Evolutionary conservation across 2,113 vertebrate species (phyloP), one percentile per base, ranked within the genome.

Genomic region (Ageneiosus marmoratus): DNA sequence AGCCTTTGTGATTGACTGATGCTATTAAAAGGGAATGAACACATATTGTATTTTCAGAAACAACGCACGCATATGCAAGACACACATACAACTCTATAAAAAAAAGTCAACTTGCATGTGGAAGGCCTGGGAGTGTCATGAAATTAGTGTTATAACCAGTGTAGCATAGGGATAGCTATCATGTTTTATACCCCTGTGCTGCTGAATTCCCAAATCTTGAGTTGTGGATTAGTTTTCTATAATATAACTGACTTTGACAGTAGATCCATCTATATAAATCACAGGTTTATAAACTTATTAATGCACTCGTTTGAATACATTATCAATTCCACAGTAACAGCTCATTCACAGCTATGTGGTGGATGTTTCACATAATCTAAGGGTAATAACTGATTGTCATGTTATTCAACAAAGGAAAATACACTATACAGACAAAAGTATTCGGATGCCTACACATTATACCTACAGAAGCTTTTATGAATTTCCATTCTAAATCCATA

Each of bases 1-100:
- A 89, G 55, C 60, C 76, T 88, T 80, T 86, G 65, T 87, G 89
- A 92, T 89, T 86, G 85, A 76, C 81, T 85, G 85, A 90, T 89
- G 83, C 83, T 88, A 88, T 89, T 88, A 78, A 84, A 48, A 24
- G 83, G 84, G 77, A 74, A 37, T 46, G 56, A 84, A 79, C 44
- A 73, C 50, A 60, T 50, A 50, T 86, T 51, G 44, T 29, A 37
- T 80, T 75, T 32, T 81, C 18, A 84, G 75, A 63, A 44, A 48
- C 60, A 60, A 67, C 86, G 69, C 74, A 56, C 51, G 83, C 58
- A 82, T 58, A 8, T 32, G 70, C 79, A 79, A 44, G 83, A 77
- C 32, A 78, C 79, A 85, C 77, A 75, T 83, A 88, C 69, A 85
- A 83, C 83, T 34, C 20, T 65, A 79, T 72, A 70, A 24, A n/a